These are phyloP conservation scores for Calidris pygmaea DNA, from an alignment of 2,113 vertebrate species.

Conservation along the genomic window DNA sequence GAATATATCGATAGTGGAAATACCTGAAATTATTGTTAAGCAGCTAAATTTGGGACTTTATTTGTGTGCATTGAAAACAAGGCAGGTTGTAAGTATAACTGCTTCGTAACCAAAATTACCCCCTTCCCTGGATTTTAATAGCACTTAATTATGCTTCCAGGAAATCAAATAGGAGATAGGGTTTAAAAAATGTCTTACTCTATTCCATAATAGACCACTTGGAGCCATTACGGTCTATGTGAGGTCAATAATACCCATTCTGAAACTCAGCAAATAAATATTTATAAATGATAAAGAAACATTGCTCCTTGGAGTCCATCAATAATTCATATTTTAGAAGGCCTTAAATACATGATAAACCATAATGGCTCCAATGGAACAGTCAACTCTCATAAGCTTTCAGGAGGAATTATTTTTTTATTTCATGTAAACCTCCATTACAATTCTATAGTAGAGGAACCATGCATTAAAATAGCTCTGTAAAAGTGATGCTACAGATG, in stretches of 20 bases:
- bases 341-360: slow-evolving; percentile 64
- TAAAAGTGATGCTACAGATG: not conserved
- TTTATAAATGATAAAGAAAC: slow-evolving; percentile 57
- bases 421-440: not conserved
- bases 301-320: slow-evolving; percentile 55
- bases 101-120: not conserved
- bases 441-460: not conserved
- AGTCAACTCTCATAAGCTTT: slow-evolving; percentile 48
- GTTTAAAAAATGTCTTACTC: not conserved
- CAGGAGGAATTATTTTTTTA: not conserved
- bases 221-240: not conserved
- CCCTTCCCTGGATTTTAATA: not conserved
- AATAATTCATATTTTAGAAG: slow-evolving; percentile 66
- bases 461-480: not conserved
- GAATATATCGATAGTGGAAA: not conserved
- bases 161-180: not conserved
- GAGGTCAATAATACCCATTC: slow-evolving; percentile 23
- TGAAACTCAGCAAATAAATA: slow-evolving; percentile 59
- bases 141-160: not conserved
- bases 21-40: not conserved
- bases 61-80: not conserved
- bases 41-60: not conserved
- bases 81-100: not conserved
- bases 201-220: not conserved
- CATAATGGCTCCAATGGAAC: slow-evolving; percentile 52